Evolutionary conservation across 2,797 vertebrate species (phyloP).

Genomic region (Darevskia mixta): DNA sequence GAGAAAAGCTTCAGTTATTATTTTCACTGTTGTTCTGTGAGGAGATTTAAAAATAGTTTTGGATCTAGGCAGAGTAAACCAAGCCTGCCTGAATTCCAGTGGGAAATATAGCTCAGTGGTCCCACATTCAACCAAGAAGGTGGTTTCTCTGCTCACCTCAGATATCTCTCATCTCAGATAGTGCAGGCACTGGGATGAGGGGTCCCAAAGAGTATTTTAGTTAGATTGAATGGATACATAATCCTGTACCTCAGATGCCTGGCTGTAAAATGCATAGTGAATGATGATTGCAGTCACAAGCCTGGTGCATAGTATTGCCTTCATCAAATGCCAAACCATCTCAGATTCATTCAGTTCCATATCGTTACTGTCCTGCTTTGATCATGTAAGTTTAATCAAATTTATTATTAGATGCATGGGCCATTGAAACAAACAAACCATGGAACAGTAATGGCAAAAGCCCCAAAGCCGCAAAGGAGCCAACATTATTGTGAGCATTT

Average conservation of each 20-base stretch:
- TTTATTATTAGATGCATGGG: not conserved
- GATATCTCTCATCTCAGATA: not conserved
- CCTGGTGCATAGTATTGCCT: not conserved
- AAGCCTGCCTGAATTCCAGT: not conserved
- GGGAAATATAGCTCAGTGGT: not conserved
- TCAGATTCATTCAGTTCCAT: not conserved
- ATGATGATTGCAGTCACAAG: not conserved
- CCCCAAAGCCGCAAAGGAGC: not conserved
- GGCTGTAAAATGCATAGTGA: not conserved
- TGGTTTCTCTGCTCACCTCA: not conserved
- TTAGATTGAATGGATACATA: not conserved
- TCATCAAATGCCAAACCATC: not conserved
- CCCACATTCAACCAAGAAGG: not conserved
- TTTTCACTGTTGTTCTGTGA: not conserved
- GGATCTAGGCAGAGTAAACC: not conserved
- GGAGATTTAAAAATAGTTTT: not conserved
- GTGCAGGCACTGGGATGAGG: not conserved
- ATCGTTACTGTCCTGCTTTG: not conserved
- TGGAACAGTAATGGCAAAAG: not conserved
- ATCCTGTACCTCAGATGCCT: too few species aligned
- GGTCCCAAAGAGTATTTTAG: not conserved
- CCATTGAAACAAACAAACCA: not conserved
- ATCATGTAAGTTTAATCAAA: not conserved
- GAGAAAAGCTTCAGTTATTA: not conserved
- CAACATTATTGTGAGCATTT: not conserved